Evolutionary conservation across 2,888 invertebrate genomes (phyloP), one percentile per base, ranked within the genome.

Genomic region (Drosophila putrida): DNA sequence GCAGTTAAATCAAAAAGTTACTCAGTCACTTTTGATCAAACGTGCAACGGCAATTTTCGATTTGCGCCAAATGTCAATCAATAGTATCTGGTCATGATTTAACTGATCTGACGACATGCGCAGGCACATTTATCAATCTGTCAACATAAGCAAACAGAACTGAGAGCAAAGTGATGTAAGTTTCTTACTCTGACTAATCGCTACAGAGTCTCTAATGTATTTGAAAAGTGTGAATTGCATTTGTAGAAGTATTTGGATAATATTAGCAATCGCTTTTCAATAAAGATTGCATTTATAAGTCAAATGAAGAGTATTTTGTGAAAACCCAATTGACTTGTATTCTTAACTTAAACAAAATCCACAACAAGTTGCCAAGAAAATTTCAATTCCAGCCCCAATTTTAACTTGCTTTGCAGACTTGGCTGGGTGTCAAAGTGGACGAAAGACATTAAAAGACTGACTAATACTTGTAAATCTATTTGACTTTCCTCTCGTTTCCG

Each of bases 341-440:
- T n/a, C 6, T 54, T 0, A n/a, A 10, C n/a, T 13, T 6, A 25
- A 43, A 4, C 43, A 13, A 5, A 39, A 28, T 11, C 6, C 25
- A 25, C 5, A 41, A n/a, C n/a, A 20, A 31, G 33, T 20, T 35
- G 53, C 13, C 35, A 44, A 61, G 35, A 46, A 47, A 15, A 8
- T 3, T 41, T 10, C 13, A 20, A n/a, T 49, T 58, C 9, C 63
- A 49, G 13, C 20, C 20, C 41, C 59, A 33, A 36, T 35, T 27
- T 20, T 20, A n/a, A 39, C 20, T 20, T 3, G 20, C 20, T 20
- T 35, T 33, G 31, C 53, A 36, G 38, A 62, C 63, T 49, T 47
- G 47, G 61, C 41, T 36, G 61, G 25, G 68, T 80, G 80, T 80
- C 80, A 82, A 80, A 76, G 78, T 74, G 80, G 68, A 66, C 55